Evolutionary conservation across 2,797 vertebrate species (phyloP).

Genomic region (Novumbra hubbsi): DNA sequence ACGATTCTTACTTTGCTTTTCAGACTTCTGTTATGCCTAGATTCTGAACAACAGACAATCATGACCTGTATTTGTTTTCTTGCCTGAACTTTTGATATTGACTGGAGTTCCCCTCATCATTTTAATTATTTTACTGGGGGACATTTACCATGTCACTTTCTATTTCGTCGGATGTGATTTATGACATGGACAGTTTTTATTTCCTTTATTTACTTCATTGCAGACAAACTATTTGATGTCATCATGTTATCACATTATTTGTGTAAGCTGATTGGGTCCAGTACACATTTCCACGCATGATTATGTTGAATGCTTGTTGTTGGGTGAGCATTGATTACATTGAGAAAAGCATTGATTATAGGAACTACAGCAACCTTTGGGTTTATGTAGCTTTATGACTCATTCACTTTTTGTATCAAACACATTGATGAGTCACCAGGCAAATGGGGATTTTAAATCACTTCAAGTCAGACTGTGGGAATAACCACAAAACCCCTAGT

Average conservation of each 20-base stretch:
- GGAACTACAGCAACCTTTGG: not conserved
- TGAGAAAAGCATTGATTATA: no score
- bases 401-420: not conserved
- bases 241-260: not conserved
- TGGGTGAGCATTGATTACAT: no score
- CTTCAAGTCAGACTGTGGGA: not conserved
- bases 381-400: not conserved
- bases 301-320: no score
- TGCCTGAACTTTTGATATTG: no score
- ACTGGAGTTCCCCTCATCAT: no score
- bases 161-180: not conserved
- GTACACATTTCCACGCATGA: no score
- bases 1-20: no score
- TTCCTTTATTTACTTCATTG: not conserved
- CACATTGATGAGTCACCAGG: not conserved
- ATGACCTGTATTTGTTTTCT: no score
- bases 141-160: not conserved
- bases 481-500: not conserved
- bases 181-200: not conserved
- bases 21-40: no score
- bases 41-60: no score
- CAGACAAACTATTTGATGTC: not conserved
- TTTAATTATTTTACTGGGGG: no score
- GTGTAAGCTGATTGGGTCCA: not conserved
- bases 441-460: constrained; percentile 2